These are phyloP conservation scores for Noctua janthe DNA, from an alignment of 2,888 invertebrate genomes.

Conservation along the genomic window DNA sequence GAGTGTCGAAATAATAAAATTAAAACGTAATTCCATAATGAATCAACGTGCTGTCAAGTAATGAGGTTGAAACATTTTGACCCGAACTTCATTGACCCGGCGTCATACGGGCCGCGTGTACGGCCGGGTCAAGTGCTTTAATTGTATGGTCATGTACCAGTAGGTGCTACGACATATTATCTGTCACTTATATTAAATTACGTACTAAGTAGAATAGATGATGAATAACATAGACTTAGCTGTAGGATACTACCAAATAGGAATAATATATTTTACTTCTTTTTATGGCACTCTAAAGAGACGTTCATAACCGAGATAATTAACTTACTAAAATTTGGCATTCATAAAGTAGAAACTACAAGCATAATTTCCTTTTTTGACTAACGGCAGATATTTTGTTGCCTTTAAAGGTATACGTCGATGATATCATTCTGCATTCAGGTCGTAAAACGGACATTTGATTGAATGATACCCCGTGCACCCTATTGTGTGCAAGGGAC, in stretches of 20 bases:
- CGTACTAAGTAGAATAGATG: background rate
- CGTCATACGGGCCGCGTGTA: conserved; percentile 73
- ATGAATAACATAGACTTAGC: background rate
- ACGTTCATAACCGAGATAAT: background rate
- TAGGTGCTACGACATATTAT: conserved; percentile 8
- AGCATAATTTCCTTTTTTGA: background rate
- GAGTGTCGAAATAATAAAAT: conserved; percentile 26
- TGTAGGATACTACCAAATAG: background rate
- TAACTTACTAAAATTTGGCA: background rate
- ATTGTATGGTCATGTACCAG: conserved; percentile 72
- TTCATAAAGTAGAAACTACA: conserved; percentile 11
- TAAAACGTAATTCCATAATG: conserved; percentile 49
- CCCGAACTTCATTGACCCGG: conserved; percentile 77
- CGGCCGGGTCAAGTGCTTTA: conserved; percentile 83
- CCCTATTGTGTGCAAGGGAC: conserved; percentile 68
- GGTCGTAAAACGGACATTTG: conserved; percentile 40
- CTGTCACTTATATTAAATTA: conserved; percentile 20
- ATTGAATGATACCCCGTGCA: conserved; percentile 60
- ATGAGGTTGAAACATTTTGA: conserved; percentile 73
- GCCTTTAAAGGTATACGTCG: conserved; percentile 2
- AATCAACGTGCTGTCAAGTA: conserved; percentile 65
- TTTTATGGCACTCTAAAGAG: background rate
- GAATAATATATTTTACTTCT: background rate
- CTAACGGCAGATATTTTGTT: background rate
- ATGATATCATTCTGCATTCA: conserved; percentile 23